Evolutionary conservation across 2,797 vertebrate species (phyloP).

Genomic region (Monodelphis domestica): DNA sequence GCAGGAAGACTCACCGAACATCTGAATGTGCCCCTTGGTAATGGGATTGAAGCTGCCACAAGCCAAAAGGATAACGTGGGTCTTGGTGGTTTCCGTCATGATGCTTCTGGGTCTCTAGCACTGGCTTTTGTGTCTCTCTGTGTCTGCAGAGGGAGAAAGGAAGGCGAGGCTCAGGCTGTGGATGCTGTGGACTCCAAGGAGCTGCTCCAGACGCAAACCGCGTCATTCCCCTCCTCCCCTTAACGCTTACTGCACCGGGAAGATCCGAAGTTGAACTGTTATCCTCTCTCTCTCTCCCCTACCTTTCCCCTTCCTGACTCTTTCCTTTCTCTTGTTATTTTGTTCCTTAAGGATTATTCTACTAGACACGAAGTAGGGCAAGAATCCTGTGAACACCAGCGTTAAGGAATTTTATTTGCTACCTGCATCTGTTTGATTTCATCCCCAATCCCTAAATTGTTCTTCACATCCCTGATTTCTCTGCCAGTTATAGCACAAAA

Average conservation of each 20-base stretch:
- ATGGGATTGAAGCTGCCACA: conserved; percentile 99
- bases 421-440: background rate
- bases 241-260: conserved; percentile 79
- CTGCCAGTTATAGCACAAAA: conserved; percentile 8
- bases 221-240: conserved; percentile 76
- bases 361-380: background rate
- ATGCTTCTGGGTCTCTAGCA: conserved; percentile 67
- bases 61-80: conserved; percentile 96
- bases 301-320: background rate
- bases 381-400: background rate
- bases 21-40: conserved; percentile 97
- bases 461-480: conserved; percentile 49
- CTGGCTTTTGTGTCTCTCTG: conserved; percentile 80
- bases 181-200: conserved; percentile 76
- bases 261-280: conserved; percentile 48
- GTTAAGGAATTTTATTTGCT: background rate
- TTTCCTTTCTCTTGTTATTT: background rate
- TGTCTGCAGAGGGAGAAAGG: conserved; percentile 82
- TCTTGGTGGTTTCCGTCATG: conserved; percentile 95
- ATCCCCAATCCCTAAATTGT: conserved; percentile 26
- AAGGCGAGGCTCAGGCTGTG: conserved; percentile 77
- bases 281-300: background rate
- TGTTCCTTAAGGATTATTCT: background rate
- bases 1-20: conserved; percentile 93
- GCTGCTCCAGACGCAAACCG: conserved; percentile 78